A percentile compares a stretch with the other conserved stretches of the same genome.
Evolutionary conservation across 2,113 vertebrate species (phyloP).

Genomic region (Peromyscus polionotus): DNA sequence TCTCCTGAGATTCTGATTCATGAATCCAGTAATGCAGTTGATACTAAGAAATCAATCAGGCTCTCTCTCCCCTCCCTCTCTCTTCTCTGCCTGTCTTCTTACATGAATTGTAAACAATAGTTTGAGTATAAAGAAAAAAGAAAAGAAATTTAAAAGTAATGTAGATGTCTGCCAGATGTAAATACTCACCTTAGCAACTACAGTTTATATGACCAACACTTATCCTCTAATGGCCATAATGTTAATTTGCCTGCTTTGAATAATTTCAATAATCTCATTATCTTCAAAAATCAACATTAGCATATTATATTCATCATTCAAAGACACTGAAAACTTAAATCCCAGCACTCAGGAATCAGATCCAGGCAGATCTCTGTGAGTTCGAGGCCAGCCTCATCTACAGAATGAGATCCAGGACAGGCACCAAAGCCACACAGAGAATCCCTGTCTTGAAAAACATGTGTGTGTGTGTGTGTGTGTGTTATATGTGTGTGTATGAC

Average conservation of each 20-base stretch:
- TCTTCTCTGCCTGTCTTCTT: background rate
- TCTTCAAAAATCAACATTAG: background rate
- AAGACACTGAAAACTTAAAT: background rate
- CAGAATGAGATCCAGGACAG: no score
- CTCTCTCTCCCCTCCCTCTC: background rate
- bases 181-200: background rate
- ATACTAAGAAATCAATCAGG: background rate
- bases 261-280: background rate
- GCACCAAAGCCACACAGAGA: no score
- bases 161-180: background rate
- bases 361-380: no score
- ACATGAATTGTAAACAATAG: background rate
- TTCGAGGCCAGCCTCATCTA: no score
- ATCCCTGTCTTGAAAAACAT: no score
- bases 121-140: background rate
- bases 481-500: background rate
- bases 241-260: background rate
- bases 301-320: background rate
- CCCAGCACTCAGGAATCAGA: no score
- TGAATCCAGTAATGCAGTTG: constrained; percentile 3
- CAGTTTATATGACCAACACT: background rate
- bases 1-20: constrained; percentile 44
- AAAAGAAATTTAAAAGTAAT: background rate
- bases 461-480: no score
- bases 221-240: background rate